Percentiles rank a stretch among this genome's conserved stretches.
Conservation (phyloP, 2,797 vertebrate species). For the Peromyscus nudipes region DNA sequence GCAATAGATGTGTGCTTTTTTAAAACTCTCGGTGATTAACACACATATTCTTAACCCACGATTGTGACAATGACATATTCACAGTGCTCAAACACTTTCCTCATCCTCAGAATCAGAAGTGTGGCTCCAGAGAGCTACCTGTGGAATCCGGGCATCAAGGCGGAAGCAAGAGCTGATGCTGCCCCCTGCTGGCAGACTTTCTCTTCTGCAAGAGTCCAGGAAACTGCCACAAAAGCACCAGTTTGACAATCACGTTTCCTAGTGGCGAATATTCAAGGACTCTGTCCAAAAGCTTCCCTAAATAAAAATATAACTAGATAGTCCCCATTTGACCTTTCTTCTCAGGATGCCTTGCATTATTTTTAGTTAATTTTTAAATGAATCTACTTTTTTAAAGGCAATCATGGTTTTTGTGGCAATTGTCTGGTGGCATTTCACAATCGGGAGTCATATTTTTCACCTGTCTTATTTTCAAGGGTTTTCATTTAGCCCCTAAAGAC, state of each 20-base stretch:
- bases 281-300: background rate
- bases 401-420: background rate
- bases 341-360: background rate
- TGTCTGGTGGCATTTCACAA: background rate
- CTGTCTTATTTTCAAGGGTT: background rate
- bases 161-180: constrained; percentile 68
- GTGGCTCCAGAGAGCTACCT: background rate
- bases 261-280: background rate
- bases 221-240: background rate
- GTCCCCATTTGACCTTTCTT: background rate
- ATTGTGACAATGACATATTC: background rate
- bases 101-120: constrained; percentile 6
- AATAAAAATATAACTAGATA: constrained; percentile 7
- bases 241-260: background rate
- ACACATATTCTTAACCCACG: background rate
- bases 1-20: background rate
- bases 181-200: constrained; percentile 78
- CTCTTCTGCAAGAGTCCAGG: background rate
- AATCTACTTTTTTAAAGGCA: background rate
- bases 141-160: background rate
- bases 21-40: constrained; percentile 42
- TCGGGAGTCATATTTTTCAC: background rate
- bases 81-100: background rate
- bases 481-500: background rate
- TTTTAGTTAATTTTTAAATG: constrained; percentile 35